phyloP scores from a whole-genome alignment of 1,140 invertebrate genomes.

The Drosophila navojoa region DNA sequence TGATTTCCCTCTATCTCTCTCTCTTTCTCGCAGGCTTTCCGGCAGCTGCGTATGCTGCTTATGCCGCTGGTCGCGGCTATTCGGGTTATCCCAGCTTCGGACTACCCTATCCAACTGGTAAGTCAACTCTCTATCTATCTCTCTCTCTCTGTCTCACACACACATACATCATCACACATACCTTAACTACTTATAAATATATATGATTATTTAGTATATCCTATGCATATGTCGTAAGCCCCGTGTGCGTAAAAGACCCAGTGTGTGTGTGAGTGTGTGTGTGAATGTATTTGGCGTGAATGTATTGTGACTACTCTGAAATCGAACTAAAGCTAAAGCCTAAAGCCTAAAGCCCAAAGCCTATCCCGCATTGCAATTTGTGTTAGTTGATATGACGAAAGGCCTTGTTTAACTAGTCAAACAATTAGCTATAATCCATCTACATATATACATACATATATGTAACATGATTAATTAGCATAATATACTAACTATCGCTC shows the following conservation, averaged over 20 bases:
- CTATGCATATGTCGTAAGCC: slow-evolving; percentile 24
- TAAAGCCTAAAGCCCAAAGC: too few relatives aligned
- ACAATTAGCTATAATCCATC: neutral
- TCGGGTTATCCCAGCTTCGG: slow-evolving; percentile 98
- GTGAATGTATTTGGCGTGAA: slow-evolving; percentile 1
- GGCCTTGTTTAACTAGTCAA: slow-evolving; percentile 18
- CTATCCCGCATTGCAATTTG: slow-evolving; percentile 80
- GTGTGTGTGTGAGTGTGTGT: slow-evolving; percentile 30
- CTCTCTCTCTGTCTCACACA: slow-evolving; percentile 1
- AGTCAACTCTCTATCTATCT: slow-evolving; percentile 82
- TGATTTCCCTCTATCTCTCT: neutral
- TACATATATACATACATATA: neutral
- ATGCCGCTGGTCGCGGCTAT: slow-evolving; percentile 96
- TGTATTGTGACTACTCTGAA: slow-evolving; percentile 40
- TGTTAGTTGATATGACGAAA: slow-evolving; percentile 78
- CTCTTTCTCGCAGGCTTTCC: slow-evolving; percentile 90
- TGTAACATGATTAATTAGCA: slow-evolving; percentile 37
- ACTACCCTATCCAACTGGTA: slow-evolving; percentile 98
- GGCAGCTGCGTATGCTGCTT: slow-evolving; percentile 95
- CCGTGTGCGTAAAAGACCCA: slow-evolving; percentile 48
- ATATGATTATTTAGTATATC: slow-evolving; percentile 23
- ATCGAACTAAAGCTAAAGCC: slow-evolving; percentile 11
- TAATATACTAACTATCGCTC: slow-evolving; percentile 28
- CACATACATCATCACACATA: slow-evolving; percentile 8
- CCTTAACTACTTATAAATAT: slow-evolving; percentile 12